phyloP scores from a whole-genome alignment of 2,888 invertebrate species.

The Trichopoda pennipes region DNA sequence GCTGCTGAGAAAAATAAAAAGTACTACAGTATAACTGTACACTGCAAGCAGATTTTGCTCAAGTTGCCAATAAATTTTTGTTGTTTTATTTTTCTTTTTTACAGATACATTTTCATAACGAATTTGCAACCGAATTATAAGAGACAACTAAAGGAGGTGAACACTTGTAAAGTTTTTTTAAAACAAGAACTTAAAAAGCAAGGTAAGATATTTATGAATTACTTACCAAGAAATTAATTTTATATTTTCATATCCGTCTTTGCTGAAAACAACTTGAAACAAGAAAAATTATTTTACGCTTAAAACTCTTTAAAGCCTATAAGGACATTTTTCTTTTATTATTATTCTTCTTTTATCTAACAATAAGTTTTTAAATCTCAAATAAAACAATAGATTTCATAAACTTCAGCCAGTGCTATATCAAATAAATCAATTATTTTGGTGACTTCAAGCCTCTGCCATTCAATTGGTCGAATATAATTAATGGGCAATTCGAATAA shows the following conservation, averaged over 20 bases:
- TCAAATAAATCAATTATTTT: too few species aligned
- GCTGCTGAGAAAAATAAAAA: slow-evolving; percentile 23
- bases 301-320: too few species aligned
- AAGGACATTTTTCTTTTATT: too few species aligned
- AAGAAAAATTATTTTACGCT: too few species aligned
- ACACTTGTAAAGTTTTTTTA: slow-evolving; percentile 5
- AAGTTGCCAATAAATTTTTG: slow-evolving; percentile 47
- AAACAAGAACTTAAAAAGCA: background rate
- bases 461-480: too few species aligned
- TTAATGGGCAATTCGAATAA: too few species aligned
- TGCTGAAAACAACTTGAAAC: background rate
- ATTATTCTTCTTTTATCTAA: too few species aligned
- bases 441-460: too few species aligned
- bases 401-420: too few species aligned
- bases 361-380: too few species aligned
- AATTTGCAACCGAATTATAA: background rate
- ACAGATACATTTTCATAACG: slow-evolving; percentile 44
- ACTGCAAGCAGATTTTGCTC: slow-evolving; percentile 45
- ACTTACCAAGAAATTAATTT: background rate
- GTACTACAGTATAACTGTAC: slow-evolving; percentile 27
- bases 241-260: too few species aligned
- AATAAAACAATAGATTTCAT: too few species aligned
- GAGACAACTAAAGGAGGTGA: slow-evolving; percentile 5
- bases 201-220: slow-evolving; percentile 39
- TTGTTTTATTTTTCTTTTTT: slow-evolving; percentile 41